phyloP scores from a whole-genome alignment of 2,113 vertebrate genomes.

The Platysternon megacephalum region DNA sequence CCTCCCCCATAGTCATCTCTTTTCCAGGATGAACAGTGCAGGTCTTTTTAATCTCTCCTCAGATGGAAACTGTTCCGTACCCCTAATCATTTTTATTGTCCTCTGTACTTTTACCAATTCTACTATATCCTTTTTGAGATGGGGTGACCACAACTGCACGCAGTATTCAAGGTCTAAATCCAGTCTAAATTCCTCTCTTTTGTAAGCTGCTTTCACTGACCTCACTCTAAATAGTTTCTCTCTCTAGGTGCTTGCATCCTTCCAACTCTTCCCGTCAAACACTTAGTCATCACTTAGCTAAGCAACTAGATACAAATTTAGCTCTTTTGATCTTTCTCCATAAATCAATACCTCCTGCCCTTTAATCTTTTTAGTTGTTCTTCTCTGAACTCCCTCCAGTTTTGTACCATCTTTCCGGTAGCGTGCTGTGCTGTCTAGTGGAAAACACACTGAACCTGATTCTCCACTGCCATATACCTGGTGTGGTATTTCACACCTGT shows the following conservation, averaged over 20 bases:
- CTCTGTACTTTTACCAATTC: too few species aligned
- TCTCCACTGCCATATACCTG: background rate
- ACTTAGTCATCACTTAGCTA: constrained; percentile 67
- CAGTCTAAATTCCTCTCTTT: background rate
- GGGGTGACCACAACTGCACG: too few species aligned
- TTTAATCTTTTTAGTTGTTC: constrained; percentile 52
- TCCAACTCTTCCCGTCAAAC: constrained; percentile 44
- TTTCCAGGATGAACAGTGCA: background rate
- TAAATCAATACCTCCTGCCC: constrained; percentile 61
- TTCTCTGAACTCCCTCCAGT: constrained; percentile 43
- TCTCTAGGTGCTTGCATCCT: constrained; percentile 28
- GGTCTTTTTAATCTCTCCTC: background rate
- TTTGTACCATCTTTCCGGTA: background rate
- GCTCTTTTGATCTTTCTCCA: constrained; percentile 52
- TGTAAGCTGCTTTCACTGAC: background rate
- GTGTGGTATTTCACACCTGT: background rate
- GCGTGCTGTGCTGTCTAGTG: background rate
- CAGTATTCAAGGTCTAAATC: too few species aligned
- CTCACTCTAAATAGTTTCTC: background rate
- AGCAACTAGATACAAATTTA: constrained; percentile 57
- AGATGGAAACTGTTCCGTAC: background rate
- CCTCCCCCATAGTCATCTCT: background rate
- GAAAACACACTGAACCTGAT: background rate
- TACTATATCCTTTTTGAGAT: too few species aligned
- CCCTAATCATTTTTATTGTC: background rate